Evolutionary conservation across 92 coral and sea anemone genomes (phyloP).

Genomic region (Paramuricea clavata): DNA sequence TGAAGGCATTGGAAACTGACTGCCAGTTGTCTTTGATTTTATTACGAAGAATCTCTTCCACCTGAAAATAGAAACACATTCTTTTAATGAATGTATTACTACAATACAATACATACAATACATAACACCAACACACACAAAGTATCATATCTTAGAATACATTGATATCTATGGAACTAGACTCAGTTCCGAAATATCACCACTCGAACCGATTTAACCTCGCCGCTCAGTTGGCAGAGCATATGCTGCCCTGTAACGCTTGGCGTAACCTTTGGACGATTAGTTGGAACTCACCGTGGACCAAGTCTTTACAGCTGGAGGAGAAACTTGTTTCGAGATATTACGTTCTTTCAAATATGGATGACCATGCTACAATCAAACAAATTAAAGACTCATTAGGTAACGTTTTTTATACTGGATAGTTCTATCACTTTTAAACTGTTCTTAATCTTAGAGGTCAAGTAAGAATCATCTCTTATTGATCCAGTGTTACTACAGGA

Average conservation of each 20-base stretch:
- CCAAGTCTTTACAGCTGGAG: conserved; percentile 98
- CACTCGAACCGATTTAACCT: no score
- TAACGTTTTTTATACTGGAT: neutral
- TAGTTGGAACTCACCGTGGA: conserved; percentile 86
- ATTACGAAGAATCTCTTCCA: conserved; percentile 90
- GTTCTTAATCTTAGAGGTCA: no score
- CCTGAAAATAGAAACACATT: conserved; percentile 51
- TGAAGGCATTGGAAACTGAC: conserved; percentile 87
- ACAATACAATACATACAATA: no score
- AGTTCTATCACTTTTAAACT: no score
- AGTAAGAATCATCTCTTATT: no score
- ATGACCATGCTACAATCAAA: conserved; percentile 78
- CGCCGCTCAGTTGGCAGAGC: no score
- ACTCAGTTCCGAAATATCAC: no score
- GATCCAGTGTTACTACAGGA: no score
- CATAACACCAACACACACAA: no score
- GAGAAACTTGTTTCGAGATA: conserved; percentile 82
- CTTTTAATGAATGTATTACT: no score
- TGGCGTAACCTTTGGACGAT: neutral
- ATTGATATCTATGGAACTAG: no score
- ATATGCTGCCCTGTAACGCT: neutral
- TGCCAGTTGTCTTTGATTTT: conserved; percentile 97
- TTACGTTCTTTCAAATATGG: conserved; percentile 84
- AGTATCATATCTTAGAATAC: no score
- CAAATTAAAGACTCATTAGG: neutral